Percentiles rank a stretch among this genome's conserved stretches.
Conservation (phyloP, 2,888 invertebrate species). For the Quadriops clusia region DNA sequence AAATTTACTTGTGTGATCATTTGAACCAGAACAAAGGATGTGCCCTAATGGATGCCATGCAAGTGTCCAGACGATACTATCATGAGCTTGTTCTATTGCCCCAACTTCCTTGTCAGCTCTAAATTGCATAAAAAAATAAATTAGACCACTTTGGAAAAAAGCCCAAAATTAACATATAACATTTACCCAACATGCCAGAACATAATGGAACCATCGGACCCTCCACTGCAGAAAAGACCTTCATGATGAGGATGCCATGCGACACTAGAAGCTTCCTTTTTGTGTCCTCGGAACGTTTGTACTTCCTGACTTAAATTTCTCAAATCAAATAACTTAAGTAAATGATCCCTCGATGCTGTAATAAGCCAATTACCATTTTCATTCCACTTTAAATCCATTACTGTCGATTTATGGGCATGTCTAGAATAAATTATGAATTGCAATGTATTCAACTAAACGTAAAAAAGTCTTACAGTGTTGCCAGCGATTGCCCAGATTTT, state of each 20-base stretch:
- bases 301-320: conserved; percentile 90
- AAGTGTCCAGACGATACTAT: conserved; percentile 97
- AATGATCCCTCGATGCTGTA: conserved; percentile 94
- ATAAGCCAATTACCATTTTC: conserved; percentile 98
- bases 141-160: conserved; percentile 1
- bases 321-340: conserved; percentile 94
- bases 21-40: conserved; percentile 97
- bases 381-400: conserved; percentile 99
- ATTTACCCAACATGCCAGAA: conserved; percentile 95
- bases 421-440: conserved; percentile 33
- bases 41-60: conserved; percentile 99
- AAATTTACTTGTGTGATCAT: conserved; percentile 97
- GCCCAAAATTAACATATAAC: conserved; percentile 2
- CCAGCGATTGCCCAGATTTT: conserved; percentile 85
- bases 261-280: conserved; percentile 94
- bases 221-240: conserved; percentile 92
- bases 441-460: not conserved
- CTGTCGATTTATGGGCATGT: conserved; percentile 98
- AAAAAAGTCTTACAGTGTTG: conserved; percentile 64
- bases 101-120: conserved; percentile 97
- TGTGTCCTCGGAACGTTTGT: conserved; percentile 96
- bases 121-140: conserved; percentile 16
- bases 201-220: conserved; percentile 95
- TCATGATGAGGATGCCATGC: conserved; percentile 99
- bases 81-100: conserved; percentile 95